phyloP scores from a whole-genome alignment of 2,113 vertebrate genomes.

The Tragulus kanchil region DNA sequence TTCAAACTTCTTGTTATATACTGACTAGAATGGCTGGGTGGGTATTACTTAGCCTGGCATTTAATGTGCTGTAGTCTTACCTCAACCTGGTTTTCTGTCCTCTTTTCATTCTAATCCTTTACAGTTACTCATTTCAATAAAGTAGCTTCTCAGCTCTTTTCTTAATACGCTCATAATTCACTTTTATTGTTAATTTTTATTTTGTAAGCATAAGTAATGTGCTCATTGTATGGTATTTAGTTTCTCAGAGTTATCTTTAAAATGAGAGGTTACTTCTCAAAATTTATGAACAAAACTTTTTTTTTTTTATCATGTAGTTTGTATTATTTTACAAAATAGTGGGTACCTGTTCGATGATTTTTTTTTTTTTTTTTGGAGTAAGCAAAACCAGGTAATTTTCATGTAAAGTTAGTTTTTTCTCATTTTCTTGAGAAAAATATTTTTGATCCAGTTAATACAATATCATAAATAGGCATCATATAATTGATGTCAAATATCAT shows the following conservation, averaged over 20 bases:
- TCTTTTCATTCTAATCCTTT: not conserved
- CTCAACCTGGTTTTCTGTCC: not conserved
- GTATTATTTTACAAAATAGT: constrained; percentile 11
- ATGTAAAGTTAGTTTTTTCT: not conserved
- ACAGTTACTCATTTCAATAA: not conserved
- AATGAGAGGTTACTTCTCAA: constrained; percentile 50
- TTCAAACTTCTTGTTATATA: not conserved
- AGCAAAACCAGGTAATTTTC: constrained; percentile 31
- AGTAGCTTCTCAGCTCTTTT: not conserved
- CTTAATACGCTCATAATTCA: constrained; percentile 32
- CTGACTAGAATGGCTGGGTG: not conserved
- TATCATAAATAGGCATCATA: not conserved
- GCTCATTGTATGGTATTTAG: not conserved
- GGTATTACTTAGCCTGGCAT: not conserved
- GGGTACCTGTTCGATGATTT: not conserved
- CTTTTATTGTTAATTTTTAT: not conserved
- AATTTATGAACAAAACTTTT: not conserved
- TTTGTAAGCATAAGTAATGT: not conserved
- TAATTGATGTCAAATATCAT: not conserved
- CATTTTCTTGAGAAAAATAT: not conserved
- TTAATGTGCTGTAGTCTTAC: not conserved
- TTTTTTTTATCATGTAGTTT: not conserved
- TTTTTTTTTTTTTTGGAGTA: constrained; percentile 36
- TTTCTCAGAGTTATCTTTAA: constrained; percentile 46
- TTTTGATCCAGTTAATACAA: constrained; percentile 37